A percentile compares a stretch with the other conserved stretches of the same genome.
Evolutionary conservation across 2,797 vertebrate genomes (phyloP).

Genomic region (Acomys russatus): DNA sequence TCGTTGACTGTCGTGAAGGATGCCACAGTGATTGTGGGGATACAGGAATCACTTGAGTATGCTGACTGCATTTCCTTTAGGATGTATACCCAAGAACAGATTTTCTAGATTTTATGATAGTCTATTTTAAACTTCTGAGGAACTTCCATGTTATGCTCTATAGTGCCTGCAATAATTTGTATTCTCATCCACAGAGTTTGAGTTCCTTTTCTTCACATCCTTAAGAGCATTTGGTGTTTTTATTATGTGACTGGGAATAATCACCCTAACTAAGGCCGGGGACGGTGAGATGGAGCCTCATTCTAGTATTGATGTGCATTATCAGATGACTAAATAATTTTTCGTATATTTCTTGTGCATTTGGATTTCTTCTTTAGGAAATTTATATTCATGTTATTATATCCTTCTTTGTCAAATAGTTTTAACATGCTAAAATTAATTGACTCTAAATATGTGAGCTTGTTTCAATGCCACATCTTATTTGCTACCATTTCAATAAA

Average conservation of each 20-base stretch:
- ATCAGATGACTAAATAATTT: background rate
- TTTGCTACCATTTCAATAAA: background rate
- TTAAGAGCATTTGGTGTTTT: background rate
- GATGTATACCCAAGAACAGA: background rate
- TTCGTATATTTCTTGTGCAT: background rate
- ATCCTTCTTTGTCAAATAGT: background rate
- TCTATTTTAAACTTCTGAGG: background rate
- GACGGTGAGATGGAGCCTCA: background rate
- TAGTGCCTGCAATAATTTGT: background rate
- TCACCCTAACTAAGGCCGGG: background rate
- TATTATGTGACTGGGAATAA: background rate
- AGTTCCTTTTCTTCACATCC: background rate
- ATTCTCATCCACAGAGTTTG: too few species aligned
- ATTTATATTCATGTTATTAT: background rate
- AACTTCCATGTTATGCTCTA: background rate
- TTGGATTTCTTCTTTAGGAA: background rate
- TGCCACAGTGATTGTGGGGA: background rate
- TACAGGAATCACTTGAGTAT: background rate
- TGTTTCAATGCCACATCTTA: background rate
- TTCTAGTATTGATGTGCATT: background rate
- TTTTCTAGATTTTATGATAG: background rate
- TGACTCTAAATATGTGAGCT: background rate
- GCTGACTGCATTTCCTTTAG: background rate
- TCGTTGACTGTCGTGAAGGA: background rate
- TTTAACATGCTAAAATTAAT: background rate